Evolutionary conservation across 2,888 invertebrate genomes (phyloP), one percentile per base, ranked within the genome.

Genomic region (Callyntrura sp.): DNA sequence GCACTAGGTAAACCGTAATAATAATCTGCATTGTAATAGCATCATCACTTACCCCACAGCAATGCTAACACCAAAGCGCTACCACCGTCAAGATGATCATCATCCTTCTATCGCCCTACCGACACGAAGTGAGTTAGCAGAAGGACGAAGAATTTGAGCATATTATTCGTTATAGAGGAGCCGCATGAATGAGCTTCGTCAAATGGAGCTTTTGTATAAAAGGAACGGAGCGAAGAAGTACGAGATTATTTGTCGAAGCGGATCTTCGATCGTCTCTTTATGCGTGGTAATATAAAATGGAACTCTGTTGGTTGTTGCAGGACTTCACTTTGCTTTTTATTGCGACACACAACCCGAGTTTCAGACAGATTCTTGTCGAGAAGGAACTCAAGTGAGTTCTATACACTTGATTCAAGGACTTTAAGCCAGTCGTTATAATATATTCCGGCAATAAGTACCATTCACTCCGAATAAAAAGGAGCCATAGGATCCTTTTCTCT

Each of bases 1-100:
- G 43, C 12, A 17, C 70, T 70, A 11, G 8, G 17, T 43, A 70
- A 0, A 70, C 8, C 70, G 20, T 70, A 35, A 65, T 65, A n/a
- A 73, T 73, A 73, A 73, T 73, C 73, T 73, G 48, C 11, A 48
- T 73, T 73, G n/a, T 73, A 45, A 73, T 73, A 73, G 23, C 45
- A 23, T 14, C 23, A 48, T 20, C 48, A 23, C 65, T 23, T 0
- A n/a, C n/a, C n/a, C n/a, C n/a, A n/a, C n/a, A n/a, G n/a, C 45
- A n/a, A n/a, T n/a, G 6, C 73, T 14, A 23, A 23, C 45, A 43
- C n/a, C 17, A n/a, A n/a, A n/a, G n/a, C 20, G 45, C 70, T 45
- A 70, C 3, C 17, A 45, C 11, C 20, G 20, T 45, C 70, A 45
- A 45, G 17, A 70, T 70, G 43, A 48, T 14, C 45, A 48, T 43